Conservation (phyloP, 1,140 invertebrate species). For the Nasonia giraulti region DNA sequence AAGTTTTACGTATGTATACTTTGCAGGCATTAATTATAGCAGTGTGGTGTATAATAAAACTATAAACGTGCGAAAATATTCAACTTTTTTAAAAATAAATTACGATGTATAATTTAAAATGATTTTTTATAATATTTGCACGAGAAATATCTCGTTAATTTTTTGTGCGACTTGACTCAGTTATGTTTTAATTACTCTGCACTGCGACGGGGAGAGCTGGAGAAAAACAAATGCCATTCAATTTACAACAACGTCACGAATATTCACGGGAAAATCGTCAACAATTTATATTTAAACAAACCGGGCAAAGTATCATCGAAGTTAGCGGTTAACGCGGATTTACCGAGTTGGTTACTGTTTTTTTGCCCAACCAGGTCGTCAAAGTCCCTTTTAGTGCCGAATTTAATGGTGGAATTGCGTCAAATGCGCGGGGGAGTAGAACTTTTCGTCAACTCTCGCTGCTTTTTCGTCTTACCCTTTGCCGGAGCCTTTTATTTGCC, state of each 20-base stretch:
- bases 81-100: no score
- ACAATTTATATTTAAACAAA: not conserved
- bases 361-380: not conserved
- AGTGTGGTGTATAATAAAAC: no score
- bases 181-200: no score
- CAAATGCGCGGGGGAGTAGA: conserved; percentile 1
- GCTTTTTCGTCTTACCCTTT: not conserved
- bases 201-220: not conserved
- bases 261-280: not conserved
- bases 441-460: not conserved
- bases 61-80: no score
- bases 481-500: conserved; percentile 14
- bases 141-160: not conserved
- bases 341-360: not conserved
- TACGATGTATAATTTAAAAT: no score
- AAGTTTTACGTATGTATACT: no score
- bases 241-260: not conserved
- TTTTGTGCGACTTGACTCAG: not conserved
- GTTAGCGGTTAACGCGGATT: not conserved
- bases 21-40: no score
- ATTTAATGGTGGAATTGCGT: not conserved
- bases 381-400: conserved; percentile 13
- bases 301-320: not conserved
- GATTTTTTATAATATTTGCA: no score
- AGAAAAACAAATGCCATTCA: not conserved